Percentiles rank a stretch among this genome's conserved stretches.
These are phyloP conservation scores for Acanthosepion esculentum DNA, from an alignment of 2,888 invertebrate genomes.

Conservation along the genomic window DNA sequence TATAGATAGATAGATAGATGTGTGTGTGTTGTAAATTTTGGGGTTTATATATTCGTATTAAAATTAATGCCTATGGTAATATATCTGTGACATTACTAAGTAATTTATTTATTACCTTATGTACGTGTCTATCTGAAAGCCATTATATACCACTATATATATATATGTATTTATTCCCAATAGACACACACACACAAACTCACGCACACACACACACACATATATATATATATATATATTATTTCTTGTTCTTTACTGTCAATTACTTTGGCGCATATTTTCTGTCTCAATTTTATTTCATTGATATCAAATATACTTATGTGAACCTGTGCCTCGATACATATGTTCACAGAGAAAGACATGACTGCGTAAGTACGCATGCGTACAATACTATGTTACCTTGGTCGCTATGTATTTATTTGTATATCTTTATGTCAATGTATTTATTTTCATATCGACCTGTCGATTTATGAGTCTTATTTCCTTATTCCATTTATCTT, in stretches of 20 bases:
- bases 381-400: background rate
- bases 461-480: constrained; percentile 33
- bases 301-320: too few relatives aligned
- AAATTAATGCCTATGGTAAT: too few relatives aligned
- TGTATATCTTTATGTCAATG: background rate
- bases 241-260: background rate
- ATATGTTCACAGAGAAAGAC: background rate
- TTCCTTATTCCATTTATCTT: constrained; percentile 9
- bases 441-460: constrained; percentile 14
- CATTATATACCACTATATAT: background rate
- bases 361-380: background rate
- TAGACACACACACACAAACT: background rate
- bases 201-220: background rate
- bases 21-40: too few relatives aligned
- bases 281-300: constrained; percentile 1
- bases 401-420: background rate
- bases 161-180: background rate
- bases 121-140: background rate
- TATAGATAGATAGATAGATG: too few relatives aligned
- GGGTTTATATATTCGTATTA: too few relatives aligned
- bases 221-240: background rate
- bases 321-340: background rate
- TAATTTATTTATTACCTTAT: background rate
- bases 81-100: too few relatives aligned
- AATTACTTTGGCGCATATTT: background rate